A percentile compares a stretch with the other conserved stretches of the same genome.
Evolutionary conservation across 2,888 invertebrate species (phyloP).

Genomic region (Thysanoteuthis rhombus): DNA sequence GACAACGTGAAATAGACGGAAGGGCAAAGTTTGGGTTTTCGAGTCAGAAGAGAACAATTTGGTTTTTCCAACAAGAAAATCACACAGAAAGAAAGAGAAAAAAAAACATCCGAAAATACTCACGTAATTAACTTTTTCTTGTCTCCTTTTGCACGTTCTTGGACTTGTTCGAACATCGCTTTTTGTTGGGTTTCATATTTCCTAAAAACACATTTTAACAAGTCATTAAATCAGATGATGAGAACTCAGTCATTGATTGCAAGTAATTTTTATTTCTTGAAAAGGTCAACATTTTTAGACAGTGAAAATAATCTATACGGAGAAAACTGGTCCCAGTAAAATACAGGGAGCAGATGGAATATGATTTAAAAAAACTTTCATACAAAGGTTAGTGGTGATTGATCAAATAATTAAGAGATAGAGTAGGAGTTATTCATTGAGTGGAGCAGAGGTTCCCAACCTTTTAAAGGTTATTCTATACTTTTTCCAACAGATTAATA

Average conservation of each 20-base stretch:
- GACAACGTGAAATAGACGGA: background rate
- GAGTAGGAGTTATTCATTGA: too few relatives aligned
- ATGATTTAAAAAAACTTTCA: too few relatives aligned
- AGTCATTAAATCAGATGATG: background rate
- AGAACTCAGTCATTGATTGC: background rate
- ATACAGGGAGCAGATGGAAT: too few relatives aligned
- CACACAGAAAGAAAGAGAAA: background rate
- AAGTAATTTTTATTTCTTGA: background rate
- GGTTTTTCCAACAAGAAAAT: too few relatives aligned
- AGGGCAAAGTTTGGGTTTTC: background rate
- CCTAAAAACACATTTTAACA: background rate
- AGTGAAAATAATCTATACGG: too few relatives aligned
- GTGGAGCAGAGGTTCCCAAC: too few relatives aligned
- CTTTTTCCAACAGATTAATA: too few relatives aligned
- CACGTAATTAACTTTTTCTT: slow-evolving; percentile 64
- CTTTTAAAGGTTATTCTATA: too few relatives aligned
- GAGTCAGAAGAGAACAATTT: too few relatives aligned
- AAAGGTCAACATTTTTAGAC: background rate
- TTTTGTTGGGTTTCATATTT: slow-evolving; percentile 68
- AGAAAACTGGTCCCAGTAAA: too few relatives aligned
- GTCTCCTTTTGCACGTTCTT: slow-evolving; percentile 72
- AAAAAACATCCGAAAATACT: background rate
- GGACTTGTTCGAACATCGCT: slow-evolving; percentile 79
- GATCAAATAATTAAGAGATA: too few relatives aligned
- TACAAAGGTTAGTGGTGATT: too few relatives aligned